Base-by-base conservation (phyloP, 92 coral and sea anemone genomes). In the Parazoanthus swiftii region DNA sequence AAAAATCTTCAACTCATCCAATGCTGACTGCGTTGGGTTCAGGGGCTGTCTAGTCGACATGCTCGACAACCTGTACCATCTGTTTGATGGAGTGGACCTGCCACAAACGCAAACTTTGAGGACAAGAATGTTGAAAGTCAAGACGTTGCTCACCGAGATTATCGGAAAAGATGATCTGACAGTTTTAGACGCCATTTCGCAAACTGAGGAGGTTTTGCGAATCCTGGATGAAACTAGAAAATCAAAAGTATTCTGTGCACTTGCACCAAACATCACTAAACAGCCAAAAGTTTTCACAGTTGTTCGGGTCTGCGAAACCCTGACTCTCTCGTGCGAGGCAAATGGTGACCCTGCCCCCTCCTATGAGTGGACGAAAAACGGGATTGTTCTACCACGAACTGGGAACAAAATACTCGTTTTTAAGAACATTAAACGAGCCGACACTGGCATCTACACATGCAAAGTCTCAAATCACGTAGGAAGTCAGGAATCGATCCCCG, bases 391-490 rank as follows among this genome's bases (percentile, higher is more conserved):
- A 25, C 33, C 56, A 46, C 91, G 80, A 48, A 85, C 76, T 73
- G 77, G 79, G 21, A 46, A 71, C 4, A 91, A 85, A 8, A 72
- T 16, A 11, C 83, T 95, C 18, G 76, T 78, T 20, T 86, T 93
- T 43, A 74, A 79, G 26, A 83, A 90, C 21, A 86, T 91, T 35
- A 89, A 44, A 16, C 44, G 44, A 10, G 79, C 85, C 7, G 88
- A 95, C 73, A 88, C 90, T 65, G 98, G 98, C 13, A 81, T 90
- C 81, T 95, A 95, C 67, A 89, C 88, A 1, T 95, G 98, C 68
- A 85, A 89, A 35, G 98, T 93, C 25, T 86, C 93, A 67, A 95
- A 95, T 78, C 92, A 93, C 82, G 89, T 93, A 15, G 86, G 88
- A 15, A 85, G 71, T 42, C 90, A 91, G 4, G 63, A 83, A n/a